Base-by-base conservation (phyloP, 1,140 invertebrate genomes). In the Hyposmocoma kahamanoa region DNA sequence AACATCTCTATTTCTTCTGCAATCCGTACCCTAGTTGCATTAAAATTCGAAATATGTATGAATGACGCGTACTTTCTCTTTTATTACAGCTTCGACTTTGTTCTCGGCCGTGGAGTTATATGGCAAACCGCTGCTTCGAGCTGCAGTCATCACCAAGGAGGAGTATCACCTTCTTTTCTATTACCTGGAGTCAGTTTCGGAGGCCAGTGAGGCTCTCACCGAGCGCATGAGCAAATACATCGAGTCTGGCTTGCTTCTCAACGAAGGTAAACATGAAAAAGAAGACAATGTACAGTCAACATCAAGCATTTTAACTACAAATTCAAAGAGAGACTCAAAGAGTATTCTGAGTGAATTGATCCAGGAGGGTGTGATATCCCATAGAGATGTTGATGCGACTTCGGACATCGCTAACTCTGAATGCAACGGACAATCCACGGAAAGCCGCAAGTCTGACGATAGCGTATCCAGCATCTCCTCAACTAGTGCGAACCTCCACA, bases 91-190 rank as follows among this genome's bases (percentile, higher is more conserved):
- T 46, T 67, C 82, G 34, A 85, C 79, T 10, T 48, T 87, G 26
- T 79, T 76, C 50, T 87, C 84, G 8, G 83, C 80, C 9, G 67
- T 87, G 47, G 83, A 86, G 53, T 56, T 87, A 13, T 87, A 84
- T 52, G 85, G 82, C 19, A 86, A 84, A 53, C 83, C 85, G 6
- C 57, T 87, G 13, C 54, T 85, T 22, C 70, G 82, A 15, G 83
- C 85, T 22, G 72, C 81, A 44, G 83, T 79, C 6, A 80, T 87
- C 26, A 80, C 74, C 15, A 79, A 82, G 58, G 73, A 82, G 49
- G 85, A 87, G 53, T 86, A 84, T 47, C 77, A 85, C 54, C 60
- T 86, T 42, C 59, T 87, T 5, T 87, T 86, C 52, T 85, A 84
- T 53, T 84, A 84, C 52, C 52, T 87, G 39, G 78, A 86, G 64